These are phyloP conservation scores for Sminthurides aquaticus DNA, from an alignment of 2,888 invertebrate genomes.

Conservation along the genomic window DNA sequence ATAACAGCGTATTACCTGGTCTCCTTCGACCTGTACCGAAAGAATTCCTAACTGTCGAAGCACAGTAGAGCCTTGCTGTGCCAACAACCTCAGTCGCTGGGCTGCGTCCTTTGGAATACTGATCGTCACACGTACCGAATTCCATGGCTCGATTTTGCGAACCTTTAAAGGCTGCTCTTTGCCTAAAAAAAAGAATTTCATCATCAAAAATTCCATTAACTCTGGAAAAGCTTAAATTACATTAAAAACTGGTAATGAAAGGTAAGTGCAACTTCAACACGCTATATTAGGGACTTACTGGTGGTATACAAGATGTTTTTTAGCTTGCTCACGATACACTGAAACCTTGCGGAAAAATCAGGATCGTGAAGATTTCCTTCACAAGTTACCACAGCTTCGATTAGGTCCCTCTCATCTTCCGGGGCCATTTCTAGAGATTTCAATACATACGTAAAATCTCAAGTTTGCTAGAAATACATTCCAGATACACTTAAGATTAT, in stretches of 20 bases:
- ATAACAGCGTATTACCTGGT: slow-evolving; percentile 44
- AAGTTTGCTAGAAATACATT: too few species aligned
- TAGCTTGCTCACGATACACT: slow-evolving; percentile 67
- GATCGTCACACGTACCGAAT: slow-evolving; percentile 94
- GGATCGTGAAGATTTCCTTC: slow-evolving; percentile 85
- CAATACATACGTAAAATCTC: not conserved
- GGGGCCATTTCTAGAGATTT: slow-evolving; percentile 62
- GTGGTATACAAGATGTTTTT: slow-evolving; percentile 64
- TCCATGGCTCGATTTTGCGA: slow-evolving; percentile 91
- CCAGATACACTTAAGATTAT: too few species aligned
- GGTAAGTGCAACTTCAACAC: too few species aligned
- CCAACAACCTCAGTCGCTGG: slow-evolving; percentile 78
- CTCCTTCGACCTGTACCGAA: slow-evolving; percentile 77
- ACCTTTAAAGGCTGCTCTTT: slow-evolving; percentile 52
- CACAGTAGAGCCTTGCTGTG: slow-evolving; percentile 80
- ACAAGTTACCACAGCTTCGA: slow-evolving; percentile 78
- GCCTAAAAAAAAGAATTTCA: slow-evolving; percentile 10
- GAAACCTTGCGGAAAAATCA: slow-evolving; percentile 71
- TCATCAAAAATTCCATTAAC: too few species aligned
- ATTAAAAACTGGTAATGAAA: too few species aligned
- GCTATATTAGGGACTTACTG: too few species aligned
- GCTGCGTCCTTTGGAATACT: slow-evolving; percentile 95
- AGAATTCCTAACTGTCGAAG: slow-evolving; percentile 87
- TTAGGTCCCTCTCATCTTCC: slow-evolving; percentile 69
- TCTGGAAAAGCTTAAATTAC: not conserved